Evolutionary conservation across 30 jellyfish, hydroid and myxozoan species (phyloP).

Genomic region (Calvadosia cruxmelitensis): DNA sequence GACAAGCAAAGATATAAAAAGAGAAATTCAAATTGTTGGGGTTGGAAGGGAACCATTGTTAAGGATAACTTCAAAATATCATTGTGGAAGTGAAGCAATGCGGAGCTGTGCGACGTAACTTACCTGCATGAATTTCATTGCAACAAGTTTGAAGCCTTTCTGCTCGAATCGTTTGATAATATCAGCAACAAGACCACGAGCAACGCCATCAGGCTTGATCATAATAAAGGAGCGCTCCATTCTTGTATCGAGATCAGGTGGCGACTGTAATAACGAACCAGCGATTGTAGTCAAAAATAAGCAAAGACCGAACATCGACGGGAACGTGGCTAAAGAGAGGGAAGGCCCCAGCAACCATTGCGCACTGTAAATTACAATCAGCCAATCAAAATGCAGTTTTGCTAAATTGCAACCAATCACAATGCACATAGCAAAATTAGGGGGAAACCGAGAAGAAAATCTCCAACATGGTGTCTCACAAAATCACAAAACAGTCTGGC

Average conservation of each 20-base stretch:
- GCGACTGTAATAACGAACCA: neutral
- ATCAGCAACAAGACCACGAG: constrained; percentile 57
- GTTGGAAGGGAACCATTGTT: too few species aligned
- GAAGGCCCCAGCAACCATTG: neutral
- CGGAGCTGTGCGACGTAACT: neutral
- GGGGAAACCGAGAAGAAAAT: too few species aligned
- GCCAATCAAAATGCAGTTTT: neutral
- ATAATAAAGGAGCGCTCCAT: constrained; percentile 48
- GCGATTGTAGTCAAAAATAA: too few species aligned
- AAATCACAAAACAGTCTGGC: too few species aligned
- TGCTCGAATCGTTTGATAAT: constrained; percentile 63
- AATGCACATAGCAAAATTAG: neutral
- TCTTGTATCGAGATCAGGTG: neutral
- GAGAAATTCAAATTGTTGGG: too few species aligned
- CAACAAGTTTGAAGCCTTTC: constrained; percentile 63
- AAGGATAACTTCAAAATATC: too few species aligned
- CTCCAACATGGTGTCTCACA: too few species aligned
- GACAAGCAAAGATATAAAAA: too few species aligned
- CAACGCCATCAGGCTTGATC: constrained; percentile 75
- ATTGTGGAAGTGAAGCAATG: too few species aligned
- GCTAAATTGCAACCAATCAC: neutral
- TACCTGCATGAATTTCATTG: constrained; percentile 50
- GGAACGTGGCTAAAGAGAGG: too few species aligned
- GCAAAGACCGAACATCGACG: too few species aligned
- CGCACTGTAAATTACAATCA: neutral